Percentiles rank a stretch among this genome's conserved stretches.
These are phyloP conservation scores for Pristionchus japonicus DNA, from an alignment of 2,888 invertebrate genomes.

Conservation along the genomic window DNA sequence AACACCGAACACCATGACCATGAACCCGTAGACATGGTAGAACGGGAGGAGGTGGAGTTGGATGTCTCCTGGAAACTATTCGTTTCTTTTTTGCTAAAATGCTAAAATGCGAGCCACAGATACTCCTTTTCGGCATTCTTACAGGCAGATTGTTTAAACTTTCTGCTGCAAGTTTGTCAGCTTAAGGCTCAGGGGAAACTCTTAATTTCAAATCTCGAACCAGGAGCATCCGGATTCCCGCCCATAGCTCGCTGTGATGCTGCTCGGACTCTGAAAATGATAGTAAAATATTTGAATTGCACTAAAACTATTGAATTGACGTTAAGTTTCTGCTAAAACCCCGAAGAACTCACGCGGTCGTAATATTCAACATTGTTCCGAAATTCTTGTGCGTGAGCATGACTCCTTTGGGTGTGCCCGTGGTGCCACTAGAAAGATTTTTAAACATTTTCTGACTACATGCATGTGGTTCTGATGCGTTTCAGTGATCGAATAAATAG, in stretches of 20 bases:
- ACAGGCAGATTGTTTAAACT: too few relatives aligned
- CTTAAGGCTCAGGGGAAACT: too few relatives aligned
- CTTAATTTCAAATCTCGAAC: not conserved
- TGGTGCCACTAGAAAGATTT: slow-evolving; percentile 64
- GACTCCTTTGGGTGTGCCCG: slow-evolving; percentile 73
- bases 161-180: too few relatives aligned
- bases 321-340: too few relatives aligned
- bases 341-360: slow-evolving; percentile 51
- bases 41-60: slow-evolving; percentile 70
- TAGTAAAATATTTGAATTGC: too few relatives aligned
- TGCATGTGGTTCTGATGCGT: too few relatives aligned
- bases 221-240: not conserved
- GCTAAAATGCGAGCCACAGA: too few relatives aligned
- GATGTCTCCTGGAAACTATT: not conserved
- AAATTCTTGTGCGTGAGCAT: slow-evolving; percentile 69
- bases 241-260: not conserved
- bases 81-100: not conserved
- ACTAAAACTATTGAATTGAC: too few relatives aligned
- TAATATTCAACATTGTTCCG: slow-evolving; percentile 65
- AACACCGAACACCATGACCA: slow-evolving; percentile 44
- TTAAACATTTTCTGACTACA: too few relatives aligned
- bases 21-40: slow-evolving; percentile 73
- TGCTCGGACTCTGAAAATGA: not conserved
- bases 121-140: too few relatives aligned
- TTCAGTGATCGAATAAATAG: too few relatives aligned